Evolutionary conservation across 2,113 vertebrate species (phyloP).

Genomic region (Axis porcinus): DNA sequence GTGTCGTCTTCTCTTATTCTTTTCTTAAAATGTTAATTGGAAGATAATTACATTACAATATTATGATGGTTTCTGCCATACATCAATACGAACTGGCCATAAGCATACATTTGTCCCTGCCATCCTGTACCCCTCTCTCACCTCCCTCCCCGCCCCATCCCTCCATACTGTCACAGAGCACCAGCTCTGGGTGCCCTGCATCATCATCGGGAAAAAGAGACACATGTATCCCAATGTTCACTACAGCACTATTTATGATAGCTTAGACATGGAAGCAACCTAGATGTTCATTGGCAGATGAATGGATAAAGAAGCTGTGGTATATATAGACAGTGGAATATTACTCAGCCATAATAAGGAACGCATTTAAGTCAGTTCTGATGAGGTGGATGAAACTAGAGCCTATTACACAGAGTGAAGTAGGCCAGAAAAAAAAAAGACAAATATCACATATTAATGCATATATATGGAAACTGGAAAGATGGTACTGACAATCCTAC

Average conservation of each 20-base stretch:
- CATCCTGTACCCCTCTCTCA: neutral
- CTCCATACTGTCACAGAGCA: neutral
- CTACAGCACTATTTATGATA: neutral
- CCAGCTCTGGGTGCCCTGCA: neutral
- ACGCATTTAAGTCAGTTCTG: neutral
- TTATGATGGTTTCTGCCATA: neutral
- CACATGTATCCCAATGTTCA: neutral
- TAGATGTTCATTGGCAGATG: neutral
- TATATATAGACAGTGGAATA: neutral
- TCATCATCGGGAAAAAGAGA: neutral
- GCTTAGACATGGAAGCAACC: neutral
- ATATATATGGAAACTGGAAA: neutral
- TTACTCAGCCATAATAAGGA: neutral
- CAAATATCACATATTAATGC: neutral
- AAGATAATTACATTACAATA: neutral
- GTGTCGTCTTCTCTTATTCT: neutral
- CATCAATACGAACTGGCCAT: neutral
- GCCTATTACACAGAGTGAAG: neutral
- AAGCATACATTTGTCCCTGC: neutral
- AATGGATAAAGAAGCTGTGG: neutral
- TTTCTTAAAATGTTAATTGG: neutral
- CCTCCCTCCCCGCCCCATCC: neutral
- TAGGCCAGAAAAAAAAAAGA: neutral
- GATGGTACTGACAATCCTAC: neutral
- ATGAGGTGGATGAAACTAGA: neutral